phyloP scores from a whole-genome alignment of 2,888 invertebrate genomes.

The Ditula angustiorana region DNA sequence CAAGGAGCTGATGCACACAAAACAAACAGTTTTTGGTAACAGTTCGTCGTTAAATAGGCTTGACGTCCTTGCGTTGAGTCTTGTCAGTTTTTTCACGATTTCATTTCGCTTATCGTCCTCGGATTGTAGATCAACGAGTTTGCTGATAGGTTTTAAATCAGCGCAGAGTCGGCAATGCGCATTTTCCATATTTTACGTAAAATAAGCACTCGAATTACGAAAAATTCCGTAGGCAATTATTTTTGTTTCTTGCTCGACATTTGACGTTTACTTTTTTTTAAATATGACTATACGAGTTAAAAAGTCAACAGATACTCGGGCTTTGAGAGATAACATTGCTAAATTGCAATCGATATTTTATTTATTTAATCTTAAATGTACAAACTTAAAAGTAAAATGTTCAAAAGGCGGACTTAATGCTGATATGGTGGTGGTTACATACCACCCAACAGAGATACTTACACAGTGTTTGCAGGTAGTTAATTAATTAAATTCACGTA shows the following conservation, averaged over 20 bases:
- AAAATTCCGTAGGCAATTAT: conserved; percentile 32
- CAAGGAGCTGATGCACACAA: conserved; percentile 33
- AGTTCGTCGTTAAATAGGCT: conserved; percentile 27
- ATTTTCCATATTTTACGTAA: conserved; percentile 24
- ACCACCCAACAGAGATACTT: too few species aligned
- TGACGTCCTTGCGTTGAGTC: conserved; percentile 28
- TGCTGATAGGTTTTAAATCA: conserved; percentile 47
- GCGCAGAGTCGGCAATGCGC: conserved; percentile 67
- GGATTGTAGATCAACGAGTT: conserved; percentile 34
- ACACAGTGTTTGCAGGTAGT: too few species aligned
- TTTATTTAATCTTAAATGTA: too few species aligned
- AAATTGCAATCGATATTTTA: too few species aligned
- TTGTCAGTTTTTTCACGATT: conserved; percentile 26
- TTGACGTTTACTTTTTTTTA: conserved; percentile 30
- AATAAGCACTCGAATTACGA: conserved; percentile 4
- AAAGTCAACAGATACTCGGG: not conserved
- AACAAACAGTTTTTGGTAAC: conserved; percentile 40
- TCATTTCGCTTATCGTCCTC: conserved; percentile 28
- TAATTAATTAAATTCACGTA: too few species aligned
- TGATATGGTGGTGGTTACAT: too few species aligned
- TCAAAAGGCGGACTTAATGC: too few species aligned
- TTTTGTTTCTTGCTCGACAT: conserved; percentile 22
- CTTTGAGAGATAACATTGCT: too few species aligned
- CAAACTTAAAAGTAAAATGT: too few species aligned
- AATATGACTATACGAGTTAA: not conserved